These are phyloP conservation scores for Drosophila busckii DNA, from an alignment of 1,140 invertebrate genomes.

Conservation along the genomic window DNA sequence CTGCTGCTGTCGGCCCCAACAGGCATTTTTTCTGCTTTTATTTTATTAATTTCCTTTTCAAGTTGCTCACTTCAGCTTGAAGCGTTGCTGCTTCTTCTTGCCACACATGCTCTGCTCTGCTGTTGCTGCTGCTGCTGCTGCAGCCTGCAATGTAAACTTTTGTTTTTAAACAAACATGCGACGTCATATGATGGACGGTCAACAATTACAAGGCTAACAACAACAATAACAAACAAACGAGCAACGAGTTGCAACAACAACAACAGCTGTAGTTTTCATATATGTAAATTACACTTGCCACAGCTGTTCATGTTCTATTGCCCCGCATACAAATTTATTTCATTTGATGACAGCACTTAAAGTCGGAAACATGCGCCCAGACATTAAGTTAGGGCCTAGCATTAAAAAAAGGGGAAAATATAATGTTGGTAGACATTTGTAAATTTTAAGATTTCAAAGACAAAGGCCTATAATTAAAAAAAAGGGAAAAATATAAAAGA, in stretches of 20 bases:
- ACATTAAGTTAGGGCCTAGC: no score
- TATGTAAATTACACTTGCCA: conserved; percentile 59
- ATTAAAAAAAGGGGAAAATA: no score
- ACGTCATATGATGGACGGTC: conserved; percentile 61
- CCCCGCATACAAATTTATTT: no score
- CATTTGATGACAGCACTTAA: no score
- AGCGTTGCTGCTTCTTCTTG: conserved; percentile 5
- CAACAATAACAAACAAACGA: conserved; percentile 33
- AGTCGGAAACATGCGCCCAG: no score
- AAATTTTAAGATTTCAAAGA: no score
- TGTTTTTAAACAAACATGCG: conserved; percentile 61
- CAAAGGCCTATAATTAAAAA: no score
- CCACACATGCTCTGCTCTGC: not conserved
- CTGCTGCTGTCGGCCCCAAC: conserved; percentile 21
- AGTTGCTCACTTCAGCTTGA: no score
- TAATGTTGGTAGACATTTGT: no score
- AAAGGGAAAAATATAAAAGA: no score
- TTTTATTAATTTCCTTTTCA: conserved; percentile 61
- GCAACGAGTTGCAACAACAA: conserved; percentile 14
- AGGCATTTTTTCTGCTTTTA: no score
- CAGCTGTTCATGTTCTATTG: conserved; percentile 30
- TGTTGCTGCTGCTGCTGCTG: not conserved
- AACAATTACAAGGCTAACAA: conserved; percentile 45
- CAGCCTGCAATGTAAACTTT: conserved; percentile 39
- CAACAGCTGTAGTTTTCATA: conserved; percentile 40